Evolutionary conservation across 1,140 invertebrate genomes (phyloP).

Genomic region (Notospermus geniculatus): DNA sequence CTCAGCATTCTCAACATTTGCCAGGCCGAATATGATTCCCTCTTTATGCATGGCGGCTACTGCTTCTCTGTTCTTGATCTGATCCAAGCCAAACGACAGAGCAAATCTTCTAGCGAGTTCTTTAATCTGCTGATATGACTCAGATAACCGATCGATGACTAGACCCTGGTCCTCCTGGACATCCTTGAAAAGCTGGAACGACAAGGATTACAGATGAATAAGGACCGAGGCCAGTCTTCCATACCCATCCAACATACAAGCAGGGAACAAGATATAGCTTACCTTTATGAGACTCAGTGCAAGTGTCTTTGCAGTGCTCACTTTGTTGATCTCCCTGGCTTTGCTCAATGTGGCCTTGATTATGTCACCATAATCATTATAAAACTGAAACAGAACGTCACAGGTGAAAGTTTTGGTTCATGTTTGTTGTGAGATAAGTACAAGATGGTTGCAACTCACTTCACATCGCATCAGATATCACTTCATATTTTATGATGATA

Average conservation of each 20-base stretch:
- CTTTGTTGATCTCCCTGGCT: conserved; percentile 95
- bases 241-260: too few relatives aligned
- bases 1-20: conserved; percentile 66
- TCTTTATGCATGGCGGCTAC: conserved; percentile 90
- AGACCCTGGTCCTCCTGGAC: conserved; percentile 62
- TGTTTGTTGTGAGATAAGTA: too few relatives aligned
- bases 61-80: conserved; percentile 95
- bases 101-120: conserved; percentile 96
- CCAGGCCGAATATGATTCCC: conserved; percentile 87
- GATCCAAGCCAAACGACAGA: conserved; percentile 94
- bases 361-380: conserved; percentile 99
- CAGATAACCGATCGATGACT: conserved; percentile 67
- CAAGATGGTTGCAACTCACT: too few relatives aligned
- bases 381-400: conserved; percentile 66
- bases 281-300: conserved; percentile 77
- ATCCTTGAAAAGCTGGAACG: conserved; percentile 69
- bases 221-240: too few relatives aligned
- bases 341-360: conserved; percentile 96
- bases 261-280: too few relatives aligned
- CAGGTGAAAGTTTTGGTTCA: too few relatives aligned
- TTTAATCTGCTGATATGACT: conserved; percentile 83
- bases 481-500: too few relatives aligned
- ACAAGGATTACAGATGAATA: too few relatives aligned
- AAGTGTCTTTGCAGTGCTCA: conserved; percentile 93
- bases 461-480: too few relatives aligned